These are phyloP conservation scores for Apis mellifera DNA, from an alignment of 1,140 invertebrate genomes.

Conservation along the genomic window Amel_HAv3.1 CM009936.2:6876501-6877000, in stretches of 20 bases:
- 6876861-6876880: background rate
- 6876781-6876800: slow-evolving; percentile 49
- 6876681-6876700: slow-evolving; percentile 37
- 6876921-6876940: slow-evolving; percentile 57
- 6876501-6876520: background rate
- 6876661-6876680: background rate
- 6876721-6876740: slow-evolving; percentile 36
- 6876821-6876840: slow-evolving; percentile 54
- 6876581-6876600: slow-evolving; percentile 11
- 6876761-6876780: slow-evolving; percentile 34
- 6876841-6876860: background rate
- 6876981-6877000: slow-evolving; percentile 1
- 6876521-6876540: background rate
- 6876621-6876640: background rate
- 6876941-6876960: slow-evolving; percentile 46
- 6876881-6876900: slow-evolving; percentile 39
- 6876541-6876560: background rate
- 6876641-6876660: slow-evolving; percentile 26
- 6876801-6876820: slow-evolving; percentile 35
- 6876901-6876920: slow-evolving; percentile 60
- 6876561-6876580: slow-evolving; percentile 11
- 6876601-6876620: background rate
- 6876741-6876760: slow-evolving; percentile 22
- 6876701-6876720: slow-evolving; percentile 18
- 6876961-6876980: slow-evolving; percentile 38